Evolutionary conservation across 2,113 vertebrate genomes (phyloP).

Genomic region (Chrysochloris asiatica): DNA sequence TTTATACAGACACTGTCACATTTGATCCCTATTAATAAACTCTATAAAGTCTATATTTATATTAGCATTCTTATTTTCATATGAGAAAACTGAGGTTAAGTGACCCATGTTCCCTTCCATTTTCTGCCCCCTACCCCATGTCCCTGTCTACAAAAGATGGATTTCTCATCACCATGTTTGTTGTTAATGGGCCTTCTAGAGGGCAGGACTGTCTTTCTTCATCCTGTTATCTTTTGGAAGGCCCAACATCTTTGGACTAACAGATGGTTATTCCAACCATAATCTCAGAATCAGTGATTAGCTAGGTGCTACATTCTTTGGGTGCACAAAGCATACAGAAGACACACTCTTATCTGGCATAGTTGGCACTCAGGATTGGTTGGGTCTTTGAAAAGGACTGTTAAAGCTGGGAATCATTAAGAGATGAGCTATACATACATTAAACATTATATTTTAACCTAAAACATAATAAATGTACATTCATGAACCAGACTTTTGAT

Average conservation of each 20-base stretch:
- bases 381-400: background rate
- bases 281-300: background rate
- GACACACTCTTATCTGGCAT: background rate
- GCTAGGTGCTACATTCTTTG: background rate
- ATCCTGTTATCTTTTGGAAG: background rate
- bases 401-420: conserved; percentile 1
- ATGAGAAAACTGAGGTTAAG: background rate
- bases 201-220: background rate
- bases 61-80: background rate
- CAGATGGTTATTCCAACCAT: background rate
- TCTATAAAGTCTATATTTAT: background rate
- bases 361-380: background rate
- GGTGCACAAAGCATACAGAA: background rate
- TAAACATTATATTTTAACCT: conserved; percentile 44
- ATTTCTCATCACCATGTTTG: background rate
- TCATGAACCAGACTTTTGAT: background rate
- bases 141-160: background rate
- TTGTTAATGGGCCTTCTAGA: background rate
- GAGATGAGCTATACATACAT: background rate
- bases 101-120: too few relatives aligned
- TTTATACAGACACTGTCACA: background rate
- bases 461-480: background rate
- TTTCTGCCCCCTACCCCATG: too few relatives aligned
- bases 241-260: background rate
- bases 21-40: background rate